Percentiles rank a stretch among this genome's conserved stretches.
Evolutionary conservation across 2,888 invertebrate species (phyloP).

Genomic region (Cheilosia grossa): DNA sequence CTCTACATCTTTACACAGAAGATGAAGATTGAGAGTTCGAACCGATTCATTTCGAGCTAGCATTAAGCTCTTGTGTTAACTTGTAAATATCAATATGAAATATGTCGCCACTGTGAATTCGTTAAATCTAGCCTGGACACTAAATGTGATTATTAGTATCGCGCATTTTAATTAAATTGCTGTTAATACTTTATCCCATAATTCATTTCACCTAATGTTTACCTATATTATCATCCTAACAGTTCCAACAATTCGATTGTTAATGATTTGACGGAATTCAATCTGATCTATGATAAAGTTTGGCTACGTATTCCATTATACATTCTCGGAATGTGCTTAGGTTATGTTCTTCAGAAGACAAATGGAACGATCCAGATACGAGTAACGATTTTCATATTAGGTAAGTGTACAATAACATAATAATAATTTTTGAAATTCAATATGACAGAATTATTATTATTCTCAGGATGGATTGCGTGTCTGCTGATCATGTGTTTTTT

Average conservation of each 20-base stretch:
- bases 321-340: constrained; percentile 88
- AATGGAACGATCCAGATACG: constrained; percentile 82
- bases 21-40: too few species aligned
- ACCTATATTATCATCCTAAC: not conserved
- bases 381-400: constrained; percentile 75
- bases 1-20: too few species aligned
- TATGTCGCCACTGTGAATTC: too few species aligned
- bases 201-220: not conserved
- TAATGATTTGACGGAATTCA: constrained; percentile 86
- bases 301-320: constrained; percentile 90
- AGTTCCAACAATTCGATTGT: constrained; percentile 59
- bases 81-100: too few species aligned
- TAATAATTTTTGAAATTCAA: not conserved
- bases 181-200: too few species aligned
- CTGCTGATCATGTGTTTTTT: constrained; percentile 75
- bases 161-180: too few species aligned
- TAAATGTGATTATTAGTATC: too few species aligned
- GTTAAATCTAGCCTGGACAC: too few species aligned
- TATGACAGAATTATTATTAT: not conserved
- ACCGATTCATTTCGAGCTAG: too few species aligned
- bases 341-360: constrained; percentile 87
- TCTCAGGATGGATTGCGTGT: constrained; percentile 78
- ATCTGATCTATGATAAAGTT: constrained; percentile 89
- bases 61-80: too few species aligned
- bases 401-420: constrained; percentile 64